A percentile compares a stretch with the other conserved stretches of the same genome.
These are phyloP conservation scores for Lepidotrigona ventralis DNA, from an alignment of 1,140 invertebrate species.

Conservation along the genomic window DNA sequence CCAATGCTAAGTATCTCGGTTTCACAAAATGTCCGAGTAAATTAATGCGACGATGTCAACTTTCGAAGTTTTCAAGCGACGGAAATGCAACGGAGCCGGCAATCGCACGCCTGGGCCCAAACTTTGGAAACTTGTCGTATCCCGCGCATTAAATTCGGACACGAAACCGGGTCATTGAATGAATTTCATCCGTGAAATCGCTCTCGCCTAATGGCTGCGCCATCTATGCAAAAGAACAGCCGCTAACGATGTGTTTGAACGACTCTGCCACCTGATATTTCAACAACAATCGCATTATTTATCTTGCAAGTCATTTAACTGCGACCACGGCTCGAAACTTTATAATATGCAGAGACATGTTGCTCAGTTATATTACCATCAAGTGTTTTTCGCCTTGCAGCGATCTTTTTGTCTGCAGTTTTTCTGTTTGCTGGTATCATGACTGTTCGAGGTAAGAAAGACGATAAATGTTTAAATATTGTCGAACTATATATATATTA, in stretches of 20 bases:
- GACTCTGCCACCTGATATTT: conserved; percentile 16
- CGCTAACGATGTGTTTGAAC: conserved; percentile 42
- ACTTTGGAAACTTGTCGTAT: conserved; percentile 2
- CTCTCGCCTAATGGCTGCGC: not conserved
- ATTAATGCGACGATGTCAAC: conserved; percentile 32
- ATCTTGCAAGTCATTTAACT: conserved; percentile 36
- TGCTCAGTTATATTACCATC: not conserved
- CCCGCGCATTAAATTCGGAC: conserved; percentile 21
- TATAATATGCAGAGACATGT: not conserved
- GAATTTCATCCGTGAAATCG: conserved; percentile 22
- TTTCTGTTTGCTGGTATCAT: not conserved
- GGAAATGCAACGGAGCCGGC: conserved; percentile 16
- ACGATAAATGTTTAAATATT: not conserved
- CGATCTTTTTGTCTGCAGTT: not conserved
- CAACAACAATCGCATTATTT: conserved; percentile 32
- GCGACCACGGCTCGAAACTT: not conserved
- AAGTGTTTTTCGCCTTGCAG: no score
- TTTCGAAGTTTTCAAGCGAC: conserved; percentile 13
- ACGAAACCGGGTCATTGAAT: conserved; percentile 33
- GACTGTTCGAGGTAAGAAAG: not conserved
- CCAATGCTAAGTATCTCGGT: not conserved
- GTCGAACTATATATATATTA: not conserved
- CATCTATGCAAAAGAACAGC: not conserved
- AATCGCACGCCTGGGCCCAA: not conserved
- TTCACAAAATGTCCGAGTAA: conserved; percentile 4